These are phyloP conservation scores for Drosophila tani DNA, from an alignment of 1,140 invertebrate species.

Conservation along the genomic window DNA sequence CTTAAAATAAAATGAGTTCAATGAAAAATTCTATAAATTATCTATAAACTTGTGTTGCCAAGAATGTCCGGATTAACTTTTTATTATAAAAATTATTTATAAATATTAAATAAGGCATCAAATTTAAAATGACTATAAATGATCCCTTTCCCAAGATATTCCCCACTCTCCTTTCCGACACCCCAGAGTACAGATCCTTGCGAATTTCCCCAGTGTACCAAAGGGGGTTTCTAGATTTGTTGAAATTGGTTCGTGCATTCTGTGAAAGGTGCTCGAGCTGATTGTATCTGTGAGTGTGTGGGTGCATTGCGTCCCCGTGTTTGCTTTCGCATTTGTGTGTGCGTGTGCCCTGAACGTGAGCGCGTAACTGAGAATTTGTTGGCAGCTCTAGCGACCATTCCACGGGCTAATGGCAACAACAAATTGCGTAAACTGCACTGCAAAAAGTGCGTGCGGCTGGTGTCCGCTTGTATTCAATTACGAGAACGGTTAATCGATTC, in stretches of 20 bases:
- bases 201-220: constrained; percentile 8
- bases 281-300: constrained; percentile 28
- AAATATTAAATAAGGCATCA: no score
- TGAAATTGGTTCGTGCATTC: constrained; percentile 47
- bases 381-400: constrained; percentile 47
- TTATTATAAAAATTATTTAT: no score
- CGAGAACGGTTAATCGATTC: constrained; percentile 49
- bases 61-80: no score
- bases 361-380: constrained; percentile 64
- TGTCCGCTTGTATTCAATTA: constrained; percentile 46
- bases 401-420: constrained; percentile 42
- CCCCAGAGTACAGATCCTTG: background rate
- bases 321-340: constrained; percentile 22
- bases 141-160: no score
- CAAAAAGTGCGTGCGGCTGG: constrained; percentile 25
- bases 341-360: constrained; percentile 42
- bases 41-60: no score
- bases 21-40: no score
- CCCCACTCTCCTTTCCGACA: background rate
- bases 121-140: background rate
- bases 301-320: constrained; percentile 14
- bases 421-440: constrained; percentile 42
- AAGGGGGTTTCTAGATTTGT: constrained; percentile 20
- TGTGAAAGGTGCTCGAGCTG: constrained; percentile 45
- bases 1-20: no score